Evolutionary conservation across 2,888 invertebrate genomes (phyloP), one percentile per base, ranked within the genome.

Genomic region (Drosophila borborema): DNA sequence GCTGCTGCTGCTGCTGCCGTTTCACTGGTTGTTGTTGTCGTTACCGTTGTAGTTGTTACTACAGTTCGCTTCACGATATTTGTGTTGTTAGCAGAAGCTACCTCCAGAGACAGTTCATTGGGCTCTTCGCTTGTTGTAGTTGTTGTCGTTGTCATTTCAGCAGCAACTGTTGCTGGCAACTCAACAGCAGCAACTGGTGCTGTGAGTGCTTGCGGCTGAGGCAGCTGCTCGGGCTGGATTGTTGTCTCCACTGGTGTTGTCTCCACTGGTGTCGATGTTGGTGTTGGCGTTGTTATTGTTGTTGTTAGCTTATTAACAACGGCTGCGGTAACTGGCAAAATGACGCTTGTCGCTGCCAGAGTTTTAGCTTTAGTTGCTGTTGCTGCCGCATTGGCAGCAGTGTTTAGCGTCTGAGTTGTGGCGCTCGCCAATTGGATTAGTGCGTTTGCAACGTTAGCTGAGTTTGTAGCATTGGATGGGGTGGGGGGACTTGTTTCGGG

Each of bases 371-470:
- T 88, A 77, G 86, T 65, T 63, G 78, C 78, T 48, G 78, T 43
- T 66, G 77, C 81, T 72, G 89, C 87, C 70, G 86, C 80, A 85
- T 74, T 90, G 70, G 91, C 88, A 74, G 85, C 86, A 70, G 78
- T 85, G 51, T 85, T 74, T 76, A 91, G 73, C 65, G 84, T 89
- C 74, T 86, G 86, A 83, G 85, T 88, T 84, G 91, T 90, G 89
- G 91, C 91, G 90, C 90, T 90, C 73, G 91, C 91, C 90, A 89
- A 81, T 80, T 89, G 88, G 73, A 91, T 92, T 92, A 92, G 91
- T 91, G 91, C 90, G 73, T 89, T 90, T 82, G 90, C 88, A 84
- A 82, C 82, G 79, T 87, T 90, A 78, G 83, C 72, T 73, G 74
- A 64, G 67, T 73, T 74, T 74, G 77, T 72, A 77, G 72, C 72